These are phyloP conservation scores for Chionoecetes opilio DNA, from an alignment of 1,140 invertebrate genomes.

Conservation along the genomic window DNA sequence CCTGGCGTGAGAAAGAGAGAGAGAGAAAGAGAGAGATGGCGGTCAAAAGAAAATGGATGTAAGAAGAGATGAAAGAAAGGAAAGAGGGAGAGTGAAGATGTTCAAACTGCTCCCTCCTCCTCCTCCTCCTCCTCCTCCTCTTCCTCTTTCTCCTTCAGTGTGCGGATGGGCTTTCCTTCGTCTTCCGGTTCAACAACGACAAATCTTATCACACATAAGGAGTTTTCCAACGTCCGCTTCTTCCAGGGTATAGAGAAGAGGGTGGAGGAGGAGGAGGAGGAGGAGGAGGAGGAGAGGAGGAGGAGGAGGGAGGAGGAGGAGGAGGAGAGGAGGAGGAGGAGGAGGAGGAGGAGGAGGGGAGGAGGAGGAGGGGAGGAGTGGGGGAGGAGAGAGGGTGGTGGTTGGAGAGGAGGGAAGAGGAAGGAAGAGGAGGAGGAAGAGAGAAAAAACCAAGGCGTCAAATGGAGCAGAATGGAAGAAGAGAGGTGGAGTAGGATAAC, in stretches of 20 bases:
- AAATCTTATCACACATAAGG: slow-evolving; percentile 41
- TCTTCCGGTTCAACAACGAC: slow-evolving; percentile 45
- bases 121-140: background rate
- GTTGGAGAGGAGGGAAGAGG: background rate
- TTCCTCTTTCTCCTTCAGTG: background rate
- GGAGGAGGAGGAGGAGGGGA: background rate
- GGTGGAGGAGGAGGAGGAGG: slow-evolving; percentile 9
- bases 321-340: background rate
- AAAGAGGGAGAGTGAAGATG: background rate
- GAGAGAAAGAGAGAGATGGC: background rate
- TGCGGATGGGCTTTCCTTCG: background rate
- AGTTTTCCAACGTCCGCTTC: background rate
- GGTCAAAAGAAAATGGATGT: background rate
- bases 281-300: background rate
- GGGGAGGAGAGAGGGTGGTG: background rate
- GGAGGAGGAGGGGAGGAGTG: background rate
- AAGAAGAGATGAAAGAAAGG: background rate
- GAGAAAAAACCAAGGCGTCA: too few relatives aligned
- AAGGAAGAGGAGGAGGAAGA: background rate
- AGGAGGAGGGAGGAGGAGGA: background rate
- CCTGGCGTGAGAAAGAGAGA: background rate
- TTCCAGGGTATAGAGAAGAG: background rate
- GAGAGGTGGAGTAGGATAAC: too few relatives aligned
- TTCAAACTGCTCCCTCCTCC: background rate
- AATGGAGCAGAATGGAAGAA: too few relatives aligned